These are phyloP conservation scores for Emydoidea blandingii DNA, from an alignment of 2,797 vertebrate species.

Conservation along the genomic window DNA sequence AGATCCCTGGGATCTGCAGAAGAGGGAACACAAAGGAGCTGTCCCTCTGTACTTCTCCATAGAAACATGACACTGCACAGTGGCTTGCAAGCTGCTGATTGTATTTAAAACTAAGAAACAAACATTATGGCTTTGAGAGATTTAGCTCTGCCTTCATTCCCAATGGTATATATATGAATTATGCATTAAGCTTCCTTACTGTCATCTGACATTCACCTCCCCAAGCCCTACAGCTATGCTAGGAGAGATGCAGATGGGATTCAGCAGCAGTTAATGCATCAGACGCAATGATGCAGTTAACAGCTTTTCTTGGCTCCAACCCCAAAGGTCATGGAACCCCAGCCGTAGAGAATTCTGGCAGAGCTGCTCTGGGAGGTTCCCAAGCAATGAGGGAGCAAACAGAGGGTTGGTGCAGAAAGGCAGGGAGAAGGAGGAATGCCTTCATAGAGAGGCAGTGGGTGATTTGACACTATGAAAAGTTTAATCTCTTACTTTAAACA, in stretches of 20 bases:
- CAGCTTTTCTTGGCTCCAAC: not conserved
- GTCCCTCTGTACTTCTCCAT: not conserved
- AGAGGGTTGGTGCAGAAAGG: not conserved
- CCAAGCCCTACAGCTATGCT: not conserved
- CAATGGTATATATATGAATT: not conserved
- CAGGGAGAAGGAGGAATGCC: not conserved
- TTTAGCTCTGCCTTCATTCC: not conserved
- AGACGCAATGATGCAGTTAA: not conserved
- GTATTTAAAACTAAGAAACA: not conserved
- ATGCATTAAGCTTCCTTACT: not conserved
- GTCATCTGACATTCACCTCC: not conserved
- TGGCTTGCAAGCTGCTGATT: not conserved
- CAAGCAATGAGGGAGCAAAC: not conserved
- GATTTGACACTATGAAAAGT: not conserved
- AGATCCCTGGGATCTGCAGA: not conserved
- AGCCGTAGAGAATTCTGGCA: not conserved
- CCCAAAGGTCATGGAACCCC: not conserved
- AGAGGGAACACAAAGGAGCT: not conserved
- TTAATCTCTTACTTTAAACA: not conserved
- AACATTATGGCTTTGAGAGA: not conserved
- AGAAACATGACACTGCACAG: not conserved
- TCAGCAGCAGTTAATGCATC: not conserved
- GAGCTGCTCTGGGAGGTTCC: not conserved
- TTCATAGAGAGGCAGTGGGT: not conserved
- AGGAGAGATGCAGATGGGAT: not conserved